Base-by-base conservation (phyloP, 2,888 invertebrate genomes). In the Trilocha varians region DNA sequence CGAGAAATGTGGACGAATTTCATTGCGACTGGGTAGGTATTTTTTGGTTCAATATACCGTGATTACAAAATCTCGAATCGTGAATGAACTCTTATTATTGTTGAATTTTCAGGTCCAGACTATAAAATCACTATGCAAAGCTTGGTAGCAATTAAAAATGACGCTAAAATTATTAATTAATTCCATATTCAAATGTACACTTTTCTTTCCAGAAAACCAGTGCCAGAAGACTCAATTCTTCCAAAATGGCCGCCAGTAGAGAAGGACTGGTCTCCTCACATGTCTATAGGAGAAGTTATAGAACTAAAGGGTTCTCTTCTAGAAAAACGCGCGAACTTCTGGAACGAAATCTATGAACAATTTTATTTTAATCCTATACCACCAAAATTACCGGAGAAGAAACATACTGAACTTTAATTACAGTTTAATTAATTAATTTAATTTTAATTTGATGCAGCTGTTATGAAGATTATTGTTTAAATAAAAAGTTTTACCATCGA, bases 141-240 rank as follows among this genome's bases (percentile, higher is more conserved):
- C n/a, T n/a, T n/a, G n/a, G n/a, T n/a, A n/a, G n/a, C n/a, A n/a
- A n/a, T n/a, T n/a, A n/a, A n/a, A n/a, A n/a, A n/a, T n/a, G n/a
- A n/a, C n/a, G n/a, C n/a, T n/a, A n/a, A n/a, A n/a, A n/a, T n/a
- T n/a, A n/a, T n/a, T n/a, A n/a, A n/a, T n/a, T n/a, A n/a, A n/a
- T n/a, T n/a, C n/a, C n/a, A n/a, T n/a, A n/a, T n/a, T n/a, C n/a
- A n/a, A n/a, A n/a, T n/a, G n/a, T 36, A 36, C 5, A 33, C 33
- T 36, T 15, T 11, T 17, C 11, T 16, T 50, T 52, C 11, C 51
- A 71, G 72, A 5, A 55, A 53, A 17, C 70, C 72, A 0, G 55
- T 65, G 3, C 52, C 62, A 1, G 46, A 54, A 13, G 58, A 45
- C 0, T 61, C 65, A 1, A 39, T 42, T 0, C 37, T 63, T 1